Evolutionary conservation across 2,113 vertebrate species (phyloP).

Genomic region (Mesembrinibis cayennensis): DNA sequence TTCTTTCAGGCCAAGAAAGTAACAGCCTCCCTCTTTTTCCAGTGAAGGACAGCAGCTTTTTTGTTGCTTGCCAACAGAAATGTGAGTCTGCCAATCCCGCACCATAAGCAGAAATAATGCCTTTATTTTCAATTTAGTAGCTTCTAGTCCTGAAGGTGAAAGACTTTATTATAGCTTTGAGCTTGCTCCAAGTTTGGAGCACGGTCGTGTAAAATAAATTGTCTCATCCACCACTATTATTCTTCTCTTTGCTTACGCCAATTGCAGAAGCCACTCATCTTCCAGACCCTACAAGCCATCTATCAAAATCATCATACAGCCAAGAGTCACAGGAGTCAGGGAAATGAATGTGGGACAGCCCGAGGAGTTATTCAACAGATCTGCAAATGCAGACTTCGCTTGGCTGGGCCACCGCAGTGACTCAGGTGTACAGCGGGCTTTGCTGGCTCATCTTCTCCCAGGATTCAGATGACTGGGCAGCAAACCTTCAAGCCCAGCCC

Average conservation of each 20-base stretch:
- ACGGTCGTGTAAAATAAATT: neutral
- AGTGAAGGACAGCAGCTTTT: neutral
- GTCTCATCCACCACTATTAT: neutral
- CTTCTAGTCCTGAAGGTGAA: neutral
- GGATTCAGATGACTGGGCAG: neutral
- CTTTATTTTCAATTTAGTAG: neutral
- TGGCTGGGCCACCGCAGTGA: neutral
- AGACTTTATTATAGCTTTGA: neutral
- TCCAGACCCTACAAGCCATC: neutral
- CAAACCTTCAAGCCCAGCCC: neutral
- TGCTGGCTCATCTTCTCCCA: neutral
- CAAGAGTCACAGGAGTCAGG: neutral
- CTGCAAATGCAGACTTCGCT: neutral
- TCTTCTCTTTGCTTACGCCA: neutral
- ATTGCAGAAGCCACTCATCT: neutral
- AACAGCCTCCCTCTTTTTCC: neutral
- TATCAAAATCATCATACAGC: neutral
- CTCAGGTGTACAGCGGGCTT: neutral
- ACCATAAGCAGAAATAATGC: neutral
- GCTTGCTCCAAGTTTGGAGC: neutral
- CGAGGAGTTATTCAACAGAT: neutral
- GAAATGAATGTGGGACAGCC: neutral
- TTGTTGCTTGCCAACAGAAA: neutral
- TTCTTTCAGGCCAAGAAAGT: neutral
- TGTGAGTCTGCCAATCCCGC: neutral